Evolutionary conservation across 1,140 invertebrate species (phyloP), one percentile per base, ranked within the genome.

Genomic region (Sinella curviseta): DNA sequence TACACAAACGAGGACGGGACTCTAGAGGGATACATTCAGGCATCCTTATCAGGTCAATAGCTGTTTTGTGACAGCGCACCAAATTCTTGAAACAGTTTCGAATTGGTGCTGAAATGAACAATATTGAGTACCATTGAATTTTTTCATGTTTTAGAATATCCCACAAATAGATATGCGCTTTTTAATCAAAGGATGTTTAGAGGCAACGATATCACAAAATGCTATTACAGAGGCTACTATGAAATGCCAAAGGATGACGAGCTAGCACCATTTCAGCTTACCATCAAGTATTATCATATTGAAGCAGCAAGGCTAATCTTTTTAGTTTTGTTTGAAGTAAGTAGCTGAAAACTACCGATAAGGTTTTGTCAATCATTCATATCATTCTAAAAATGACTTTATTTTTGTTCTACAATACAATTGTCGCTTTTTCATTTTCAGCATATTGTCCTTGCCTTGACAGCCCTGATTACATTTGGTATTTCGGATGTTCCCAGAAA

Each of bases 321-420:
- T 85, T 95, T 98, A 2, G 94, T 97, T 0, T 91, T 97, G 1
- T 98, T 97, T 88, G 96, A 98, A 89, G 96, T 97, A 87, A 81
- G 84, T 78, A 24, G n/a, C n/a, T 16, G n/a, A n/a, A n/a, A 31
- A 20, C 28, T 2, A 65, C 4, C 1, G 54, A 78, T 28, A 36
- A 4, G 48, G 8, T 60, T 67, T 48, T 48, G 39, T 48, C 20
- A 48, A 48, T n/a, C n/a, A 78, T 16, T 70, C 26, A 4, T n/a
- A n/a, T n/a, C n/a, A n/a, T n/a, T n/a, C n/a, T n/a, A n/a, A n/a
- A n/a, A n/a, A n/a, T n/a, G n/a, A n/a, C n/a, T n/a, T n/a, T n/a
- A n/a, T n/a, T n/a, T n/a, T n/a, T n/a, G n/a, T n/a, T n/a, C n/a
- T n/a, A n/a, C n/a, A n/a, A n/a, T n/a, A n/a, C n/a, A n/a, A n/a